These are phyloP conservation scores for Loris lydekkerianus DNA, from an alignment of 2,797 vertebrate species.

Conservation along the genomic window DNA sequence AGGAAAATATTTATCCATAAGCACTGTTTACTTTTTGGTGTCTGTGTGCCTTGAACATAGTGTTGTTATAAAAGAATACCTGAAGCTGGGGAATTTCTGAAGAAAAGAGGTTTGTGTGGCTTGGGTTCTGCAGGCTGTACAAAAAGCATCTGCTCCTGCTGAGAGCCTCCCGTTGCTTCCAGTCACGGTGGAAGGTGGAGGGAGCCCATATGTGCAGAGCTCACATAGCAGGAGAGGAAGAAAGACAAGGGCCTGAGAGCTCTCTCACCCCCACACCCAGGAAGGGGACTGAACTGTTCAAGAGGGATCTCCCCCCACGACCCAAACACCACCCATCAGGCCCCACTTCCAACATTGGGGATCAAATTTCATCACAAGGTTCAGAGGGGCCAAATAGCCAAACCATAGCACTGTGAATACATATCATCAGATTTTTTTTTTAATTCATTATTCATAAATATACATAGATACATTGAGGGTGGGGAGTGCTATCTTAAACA, in stretches of 20 bases:
- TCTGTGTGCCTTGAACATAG: not conserved
- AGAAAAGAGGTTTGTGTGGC: too few relatives aligned
- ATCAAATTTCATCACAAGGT: not conserved
- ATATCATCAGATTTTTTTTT: not conserved
- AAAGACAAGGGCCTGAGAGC: not conserved
- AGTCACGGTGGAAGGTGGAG: too few relatives aligned
- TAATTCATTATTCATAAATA: not conserved
- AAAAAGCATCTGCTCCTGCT: too few relatives aligned
- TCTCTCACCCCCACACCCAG: not conserved
- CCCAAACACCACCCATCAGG: not conserved
- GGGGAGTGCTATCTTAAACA: not conserved
- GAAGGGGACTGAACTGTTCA: not conserved
- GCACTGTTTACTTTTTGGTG: not conserved
- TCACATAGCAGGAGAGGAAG: too few relatives aligned
- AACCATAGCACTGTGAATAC: not conserved
- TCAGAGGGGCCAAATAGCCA: not conserved
- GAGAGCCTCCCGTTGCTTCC: too few relatives aligned
- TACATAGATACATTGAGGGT: not conserved
- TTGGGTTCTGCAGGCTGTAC: too few relatives aligned
- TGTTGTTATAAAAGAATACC: too few relatives aligned
- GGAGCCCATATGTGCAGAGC: too few relatives aligned
- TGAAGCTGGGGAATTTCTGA: not conserved
- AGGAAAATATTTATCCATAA: not conserved
- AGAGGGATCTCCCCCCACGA: not conserved
- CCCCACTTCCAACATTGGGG: not conserved